Conservation (phyloP, 1,140 invertebrate species). For the Mercenaria mercenaria region DNA sequence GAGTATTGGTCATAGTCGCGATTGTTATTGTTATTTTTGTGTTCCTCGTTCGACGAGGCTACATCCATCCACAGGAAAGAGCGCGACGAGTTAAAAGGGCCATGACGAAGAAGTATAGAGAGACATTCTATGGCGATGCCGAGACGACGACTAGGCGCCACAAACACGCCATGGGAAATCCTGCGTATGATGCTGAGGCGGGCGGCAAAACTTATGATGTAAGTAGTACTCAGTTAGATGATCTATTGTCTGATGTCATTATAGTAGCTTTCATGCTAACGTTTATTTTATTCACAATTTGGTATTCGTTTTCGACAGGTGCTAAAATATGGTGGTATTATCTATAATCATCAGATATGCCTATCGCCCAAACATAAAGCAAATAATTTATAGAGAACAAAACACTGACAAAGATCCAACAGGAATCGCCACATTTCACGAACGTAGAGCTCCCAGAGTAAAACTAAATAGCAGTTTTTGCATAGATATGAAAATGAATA, state of each 20-base stretch:
- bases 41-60: conserved; percentile 22
- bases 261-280: too few species aligned
- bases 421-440: too few species aligned
- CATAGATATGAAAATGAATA: too few species aligned
- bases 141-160: not conserved
- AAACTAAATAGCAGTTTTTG: too few species aligned
- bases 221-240: not conserved
- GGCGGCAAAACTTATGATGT: not conserved
- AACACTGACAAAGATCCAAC: too few species aligned
- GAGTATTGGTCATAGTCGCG: not conserved
- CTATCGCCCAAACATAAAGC: too few species aligned
- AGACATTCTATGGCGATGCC: not conserved
- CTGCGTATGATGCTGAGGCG: not conserved
- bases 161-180: not conserved
- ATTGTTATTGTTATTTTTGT: conserved; percentile 30
- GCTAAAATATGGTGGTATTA: too few species aligned
- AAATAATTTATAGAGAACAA: too few species aligned
- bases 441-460: too few species aligned
- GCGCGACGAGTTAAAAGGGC: not conserved
- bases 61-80: not conserved
- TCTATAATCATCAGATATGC: too few species aligned
- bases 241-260: not conserved
- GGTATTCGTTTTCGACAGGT: too few species aligned
- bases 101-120: conserved; percentile 19
- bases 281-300: too few species aligned